Conservation (phyloP, 64 coral and sea anemone genomes). For the Actinia tenebrosa region DNA sequence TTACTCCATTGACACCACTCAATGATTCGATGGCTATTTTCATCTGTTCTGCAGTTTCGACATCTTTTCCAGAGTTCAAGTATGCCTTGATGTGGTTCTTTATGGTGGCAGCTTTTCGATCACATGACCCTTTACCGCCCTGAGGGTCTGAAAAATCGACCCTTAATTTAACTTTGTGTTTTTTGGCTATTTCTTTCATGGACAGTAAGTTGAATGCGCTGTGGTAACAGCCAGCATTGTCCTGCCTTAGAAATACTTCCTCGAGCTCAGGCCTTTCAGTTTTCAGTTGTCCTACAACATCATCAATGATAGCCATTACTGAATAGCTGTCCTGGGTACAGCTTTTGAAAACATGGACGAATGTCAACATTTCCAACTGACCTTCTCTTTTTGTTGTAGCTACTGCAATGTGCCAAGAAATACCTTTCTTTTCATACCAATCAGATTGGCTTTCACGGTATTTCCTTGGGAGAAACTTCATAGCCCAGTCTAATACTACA, state of each 20-base stretch:
- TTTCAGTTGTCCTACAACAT: conserved; percentile 29
- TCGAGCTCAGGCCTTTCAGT: conserved; percentile 22
- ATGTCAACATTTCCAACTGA: no score
- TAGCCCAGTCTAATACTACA: no score
- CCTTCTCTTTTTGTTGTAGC: no score
- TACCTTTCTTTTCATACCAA: no score
- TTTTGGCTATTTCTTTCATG: conserved; percentile 25
- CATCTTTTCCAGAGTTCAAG: conserved; percentile 21
- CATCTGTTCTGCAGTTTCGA: conserved; percentile 31
- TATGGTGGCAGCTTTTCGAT: conserved; percentile 36
- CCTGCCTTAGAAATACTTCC: conserved; percentile 20
- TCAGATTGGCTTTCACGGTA: no score
- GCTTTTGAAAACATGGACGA: no score
- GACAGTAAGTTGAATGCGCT: conserved; percentile 9
- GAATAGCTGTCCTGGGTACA: conserved; percentile 30
- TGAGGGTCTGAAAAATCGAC: conserved; percentile 38
- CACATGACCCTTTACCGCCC: conserved; percentile 25
- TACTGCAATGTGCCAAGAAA: no score
- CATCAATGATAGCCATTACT: conserved; percentile 31
- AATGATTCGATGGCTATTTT: conserved; percentile 33
- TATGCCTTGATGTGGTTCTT: conserved; percentile 12
- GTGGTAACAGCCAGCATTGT: conserved; percentile 35
- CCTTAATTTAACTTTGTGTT: not conserved
- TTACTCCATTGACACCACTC: conserved; percentile 12
- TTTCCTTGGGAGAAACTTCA: no score